phyloP scores from a whole-genome alignment of 2,888 invertebrate species.

The Harpalus rufipes region DNA sequence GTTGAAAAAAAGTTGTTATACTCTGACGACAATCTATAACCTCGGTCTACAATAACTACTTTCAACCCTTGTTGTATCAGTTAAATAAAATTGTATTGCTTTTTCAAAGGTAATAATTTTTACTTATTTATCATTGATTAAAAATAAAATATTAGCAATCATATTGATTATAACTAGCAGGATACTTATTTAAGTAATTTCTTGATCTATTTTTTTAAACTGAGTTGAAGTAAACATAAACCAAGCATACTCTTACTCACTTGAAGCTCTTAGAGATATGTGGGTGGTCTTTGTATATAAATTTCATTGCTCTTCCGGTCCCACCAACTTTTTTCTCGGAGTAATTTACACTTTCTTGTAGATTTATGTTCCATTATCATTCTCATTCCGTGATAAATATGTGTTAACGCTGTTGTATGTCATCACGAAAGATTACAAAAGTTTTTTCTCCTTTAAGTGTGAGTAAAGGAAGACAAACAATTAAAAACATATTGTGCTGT shows the following conservation, averaged over 20 bases:
- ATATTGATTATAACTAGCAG: background rate
- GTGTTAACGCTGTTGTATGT: background rate
- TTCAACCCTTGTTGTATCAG: too few species aligned
- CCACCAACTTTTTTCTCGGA: background rate
- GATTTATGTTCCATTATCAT: constrained; percentile 1
- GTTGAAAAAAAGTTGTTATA: too few species aligned
- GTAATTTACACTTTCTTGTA: constrained; percentile 13
- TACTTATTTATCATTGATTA: too few species aligned
- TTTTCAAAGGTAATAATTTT: too few species aligned
- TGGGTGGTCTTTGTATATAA: constrained; percentile 18
- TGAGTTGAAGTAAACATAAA: background rate
- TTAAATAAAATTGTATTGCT: too few species aligned
- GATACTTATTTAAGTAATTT: background rate
- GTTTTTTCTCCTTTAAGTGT: background rate
- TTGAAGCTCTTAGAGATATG: constrained; percentile 11
- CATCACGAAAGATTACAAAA: background rate
- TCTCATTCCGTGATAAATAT: constrained; percentile 1
- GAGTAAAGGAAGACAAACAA: too few species aligned
- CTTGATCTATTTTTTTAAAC: constrained; percentile 1
- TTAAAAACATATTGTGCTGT: too few species aligned
- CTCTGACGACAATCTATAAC: too few species aligned
- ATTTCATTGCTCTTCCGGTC: constrained; percentile 8
- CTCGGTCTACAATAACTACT: too few species aligned
- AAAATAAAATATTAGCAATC: too few species aligned
- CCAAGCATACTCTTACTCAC: background rate